A percentile compares a stretch with the other conserved stretches of the same genome.
phyloP scores from a whole-genome alignment of 2,113 vertebrate genomes.

The Shinisaurus crocodilurus region DNA sequence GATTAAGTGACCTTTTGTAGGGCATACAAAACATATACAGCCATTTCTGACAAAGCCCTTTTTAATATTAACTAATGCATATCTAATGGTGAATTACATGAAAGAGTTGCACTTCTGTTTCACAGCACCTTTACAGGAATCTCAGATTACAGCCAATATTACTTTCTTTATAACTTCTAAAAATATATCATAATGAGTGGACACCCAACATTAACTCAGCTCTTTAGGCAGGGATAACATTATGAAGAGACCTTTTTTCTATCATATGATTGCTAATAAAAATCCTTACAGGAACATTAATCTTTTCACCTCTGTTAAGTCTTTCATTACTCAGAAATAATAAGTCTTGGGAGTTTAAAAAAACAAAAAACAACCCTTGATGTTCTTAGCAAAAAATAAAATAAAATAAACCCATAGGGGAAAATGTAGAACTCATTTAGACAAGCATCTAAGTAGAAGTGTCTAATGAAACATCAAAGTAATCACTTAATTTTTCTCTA shows the following conservation, averaged over 20 bases:
- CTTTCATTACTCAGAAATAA: background rate
- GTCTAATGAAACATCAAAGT: conserved; percentile 12
- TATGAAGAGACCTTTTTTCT: conserved; percentile 21
- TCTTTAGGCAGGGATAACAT: conserved; percentile 30
- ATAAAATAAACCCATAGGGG: background rate
- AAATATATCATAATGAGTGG: conserved; percentile 25
- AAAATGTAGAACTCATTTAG: background rate
- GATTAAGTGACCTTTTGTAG: background rate
- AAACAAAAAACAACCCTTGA: conserved; percentile 3
- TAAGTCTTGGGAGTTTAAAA: background rate
- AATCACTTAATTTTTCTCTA: background rate
- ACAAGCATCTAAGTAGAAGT: background rate
- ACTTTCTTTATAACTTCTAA: conserved; percentile 33
- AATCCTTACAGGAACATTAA: conserved; percentile 4
- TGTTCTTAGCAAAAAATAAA: background rate
- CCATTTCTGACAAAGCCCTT: background rate
- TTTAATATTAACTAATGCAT: conserved; percentile 15
- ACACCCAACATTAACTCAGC: conserved; percentile 6
- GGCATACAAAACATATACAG: background rate
- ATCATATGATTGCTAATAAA: conserved; percentile 3
- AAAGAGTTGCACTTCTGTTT: conserved; percentile 17
- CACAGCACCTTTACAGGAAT: conserved; percentile 3
- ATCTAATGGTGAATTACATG: conserved; percentile 4
- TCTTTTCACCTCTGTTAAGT: conserved; percentile 39
- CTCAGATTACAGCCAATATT: conserved; percentile 14